A percentile compares a stretch with the other conserved stretches of the same genome.
These are phyloP conservation scores for Lepus timidus DNA, from an alignment of 2,113 vertebrate species.

Conservation along the genomic window DNA sequence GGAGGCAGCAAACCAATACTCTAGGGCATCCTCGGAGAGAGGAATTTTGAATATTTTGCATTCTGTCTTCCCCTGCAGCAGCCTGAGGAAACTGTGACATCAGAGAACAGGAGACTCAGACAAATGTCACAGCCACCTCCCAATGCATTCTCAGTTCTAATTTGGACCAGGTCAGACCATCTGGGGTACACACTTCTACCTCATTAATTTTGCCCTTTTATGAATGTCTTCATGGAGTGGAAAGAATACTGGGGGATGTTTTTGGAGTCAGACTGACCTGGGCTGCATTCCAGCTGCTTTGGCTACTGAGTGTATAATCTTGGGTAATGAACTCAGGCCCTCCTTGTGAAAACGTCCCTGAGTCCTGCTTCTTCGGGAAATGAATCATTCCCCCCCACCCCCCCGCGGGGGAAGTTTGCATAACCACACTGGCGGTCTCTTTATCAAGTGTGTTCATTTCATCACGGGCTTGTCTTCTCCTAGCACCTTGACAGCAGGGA, in stretches of 20 bases:
- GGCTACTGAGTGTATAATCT: neutral
- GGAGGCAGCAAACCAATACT: neutral
- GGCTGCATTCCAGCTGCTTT: neutral
- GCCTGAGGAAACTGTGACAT: neutral
- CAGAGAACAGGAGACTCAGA: neutral
- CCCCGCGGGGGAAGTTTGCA: neutral
- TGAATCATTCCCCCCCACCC: neutral
- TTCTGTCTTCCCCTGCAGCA: neutral
- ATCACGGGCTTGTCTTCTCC: neutral
- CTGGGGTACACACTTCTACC: neutral
- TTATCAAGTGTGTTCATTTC: neutral
- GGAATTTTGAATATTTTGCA: neutral
- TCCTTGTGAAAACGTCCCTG: neutral
- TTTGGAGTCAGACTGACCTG: neutral
- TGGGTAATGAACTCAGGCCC: neutral
- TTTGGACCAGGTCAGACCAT: neutral
- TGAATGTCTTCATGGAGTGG: neutral
- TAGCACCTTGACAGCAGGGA: neutral
- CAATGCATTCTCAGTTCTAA: neutral
- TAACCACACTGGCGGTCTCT: neutral
- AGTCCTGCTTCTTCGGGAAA: neutral
- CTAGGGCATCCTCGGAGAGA: neutral
- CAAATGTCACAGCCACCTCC: neutral
- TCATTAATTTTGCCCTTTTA: constrained; percentile 44
- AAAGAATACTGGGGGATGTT: neutral